phyloP scores from a whole-genome alignment of 2,888 invertebrate genomes.

The Tachina grossa region DNA sequence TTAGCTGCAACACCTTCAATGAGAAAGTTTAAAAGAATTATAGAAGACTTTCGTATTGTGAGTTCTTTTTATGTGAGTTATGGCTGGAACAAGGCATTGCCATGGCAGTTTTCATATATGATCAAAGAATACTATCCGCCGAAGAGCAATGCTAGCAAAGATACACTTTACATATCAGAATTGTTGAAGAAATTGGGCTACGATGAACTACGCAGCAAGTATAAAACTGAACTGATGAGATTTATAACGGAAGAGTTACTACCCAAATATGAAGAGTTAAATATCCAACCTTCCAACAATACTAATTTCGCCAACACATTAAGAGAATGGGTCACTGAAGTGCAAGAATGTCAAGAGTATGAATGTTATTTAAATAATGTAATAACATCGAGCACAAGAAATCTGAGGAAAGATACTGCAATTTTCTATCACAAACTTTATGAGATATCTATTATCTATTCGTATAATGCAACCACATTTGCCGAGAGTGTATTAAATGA shows the following conservation, averaged over 20 bases:
- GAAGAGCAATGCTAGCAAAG: neutral
- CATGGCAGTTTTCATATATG: neutral
- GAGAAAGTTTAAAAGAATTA: neutral
- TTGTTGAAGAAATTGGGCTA: neutral
- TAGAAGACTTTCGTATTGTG: neutral
- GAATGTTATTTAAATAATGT: neutral
- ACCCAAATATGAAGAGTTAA: neutral
- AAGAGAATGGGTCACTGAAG: too few species aligned
- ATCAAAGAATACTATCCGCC: neutral
- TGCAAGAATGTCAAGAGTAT: too few species aligned
- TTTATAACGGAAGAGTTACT: neutral
- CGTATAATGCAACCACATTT: neutral
- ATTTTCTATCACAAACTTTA: neutral
- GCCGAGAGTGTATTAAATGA: neutral
- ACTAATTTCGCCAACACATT: too few species aligned
- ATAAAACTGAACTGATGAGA: neutral
- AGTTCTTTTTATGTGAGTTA: neutral
- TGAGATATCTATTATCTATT: neutral
- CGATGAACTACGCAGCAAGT: neutral
- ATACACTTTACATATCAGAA: conserved; percentile 3
- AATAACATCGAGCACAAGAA: neutral
- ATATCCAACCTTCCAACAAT: neutral
- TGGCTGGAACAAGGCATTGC: neutral
- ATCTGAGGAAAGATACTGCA: neutral
- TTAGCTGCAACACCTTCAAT: neutral